Base-by-base conservation (phyloP, 2,113 vertebrate genomes). In the Loxodonta africana region DNA sequence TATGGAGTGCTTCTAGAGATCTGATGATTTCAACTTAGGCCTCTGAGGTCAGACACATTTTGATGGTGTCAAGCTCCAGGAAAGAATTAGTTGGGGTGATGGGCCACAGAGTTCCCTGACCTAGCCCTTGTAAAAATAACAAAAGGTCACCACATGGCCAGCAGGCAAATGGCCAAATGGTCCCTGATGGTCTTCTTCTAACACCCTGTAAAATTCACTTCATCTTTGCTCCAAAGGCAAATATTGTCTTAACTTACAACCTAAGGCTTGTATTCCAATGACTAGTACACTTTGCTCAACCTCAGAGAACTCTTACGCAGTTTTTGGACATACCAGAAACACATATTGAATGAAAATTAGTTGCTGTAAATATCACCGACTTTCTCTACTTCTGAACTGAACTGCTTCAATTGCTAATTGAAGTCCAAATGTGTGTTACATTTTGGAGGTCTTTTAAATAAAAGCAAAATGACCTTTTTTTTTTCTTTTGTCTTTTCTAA, bases 241-340 rank as follows among this genome's bases (percentile, higher is more conserved):
- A 90, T 88, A 87, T 94, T 94, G 96, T 96, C 90, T 62, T 93
- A 91, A 83, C 5, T 83, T 86, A 53, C 37, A 83, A 82, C 81
- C n/a, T 23, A 53, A 48, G 37, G 11, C 6, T 37, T 85, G 10
- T 28, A 26, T 89, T 84, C 30, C 41, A 95, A 14, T 21, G 51
- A 41, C 26, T 53, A 69, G 8, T 46, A 18, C 57, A 51, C 3
- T 2, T 17, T 88, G 17, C 21, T 53, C 28, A 74, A n/a, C 1
- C n/a, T 94, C n/a, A 81, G 71, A 82, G 60, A 83, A 41, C 10
- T 51, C 23, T 73, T 46, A 82, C 25, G 25, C 23, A 93, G 46
- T 41, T 30, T 65, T 77, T 5, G 30, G 57, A 44, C 57, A 60
- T 5, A 57, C 2, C 23, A 95, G 74, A 20, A 80, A 67, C 5